Evolutionary conservation across 2,888 invertebrate genomes (phyloP).

Genomic region (Vanessa cardui): DNA sequence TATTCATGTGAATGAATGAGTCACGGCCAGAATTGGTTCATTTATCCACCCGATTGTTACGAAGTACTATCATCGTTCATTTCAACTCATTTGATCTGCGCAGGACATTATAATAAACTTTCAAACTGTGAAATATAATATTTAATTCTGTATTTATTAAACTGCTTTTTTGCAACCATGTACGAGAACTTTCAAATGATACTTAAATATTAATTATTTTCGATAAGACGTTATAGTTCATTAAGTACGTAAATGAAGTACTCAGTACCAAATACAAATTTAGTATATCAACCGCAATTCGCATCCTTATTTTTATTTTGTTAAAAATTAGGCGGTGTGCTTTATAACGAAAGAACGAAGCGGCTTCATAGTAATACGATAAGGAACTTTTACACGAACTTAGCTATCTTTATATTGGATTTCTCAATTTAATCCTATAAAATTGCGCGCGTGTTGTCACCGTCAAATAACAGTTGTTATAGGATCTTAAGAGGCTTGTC

Average conservation of each 20-base stretch:
- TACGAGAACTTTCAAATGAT: no score
- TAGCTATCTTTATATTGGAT: background rate
- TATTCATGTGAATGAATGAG: slow-evolving; percentile 76
- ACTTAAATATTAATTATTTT: no score
- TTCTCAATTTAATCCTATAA: background rate
- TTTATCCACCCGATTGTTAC: slow-evolving; percentile 62
- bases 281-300: background rate
- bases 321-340: no score
- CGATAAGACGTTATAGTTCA: no score
- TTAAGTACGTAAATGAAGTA: no score
- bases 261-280: no score
- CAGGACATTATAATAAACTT: slow-evolving; percentile 1
- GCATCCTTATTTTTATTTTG: background rate
- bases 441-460: background rate
- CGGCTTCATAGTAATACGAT: no score
- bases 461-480: slow-evolving; percentile 17
- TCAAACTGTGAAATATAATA: background rate
- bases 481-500: slow-evolving; percentile 25
- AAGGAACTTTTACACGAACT: background rate
- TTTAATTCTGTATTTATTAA: background rate
- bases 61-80: slow-evolving; percentile 47
- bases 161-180: no score
- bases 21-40: slow-evolving; percentile 71
- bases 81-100: slow-evolving; percentile 39
- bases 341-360: no score